Percentiles rank a stretch among this genome's conserved stretches.
Evolutionary conservation across 2,888 invertebrate genomes (phyloP).

Genomic region (Callimorpha dominula): DNA sequence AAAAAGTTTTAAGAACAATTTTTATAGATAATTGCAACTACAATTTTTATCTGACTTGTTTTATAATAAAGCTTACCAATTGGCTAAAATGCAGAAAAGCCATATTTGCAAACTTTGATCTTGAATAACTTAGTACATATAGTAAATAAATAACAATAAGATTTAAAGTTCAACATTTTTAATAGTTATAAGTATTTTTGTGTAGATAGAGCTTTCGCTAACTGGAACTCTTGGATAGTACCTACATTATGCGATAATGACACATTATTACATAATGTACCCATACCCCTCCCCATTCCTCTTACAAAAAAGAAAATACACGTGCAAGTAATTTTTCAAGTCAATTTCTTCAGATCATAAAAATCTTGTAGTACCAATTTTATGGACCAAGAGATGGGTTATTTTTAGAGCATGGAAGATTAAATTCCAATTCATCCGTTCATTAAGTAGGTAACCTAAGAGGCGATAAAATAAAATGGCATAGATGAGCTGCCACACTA

Average conservation of each 20-base stretch:
- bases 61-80: too few species aligned
- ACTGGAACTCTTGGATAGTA: not conserved
- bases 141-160: too few species aligned
- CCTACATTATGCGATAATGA: not conserved
- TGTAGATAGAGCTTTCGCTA: not conserved
- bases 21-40: too few species aligned
- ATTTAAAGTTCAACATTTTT: too few species aligned
- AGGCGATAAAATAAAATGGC: slow-evolving; percentile 21
- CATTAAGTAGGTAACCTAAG: slow-evolving; percentile 9
- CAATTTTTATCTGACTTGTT: too few species aligned
- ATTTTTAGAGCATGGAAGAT: not conserved
- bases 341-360: not conserved
- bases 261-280: not conserved
- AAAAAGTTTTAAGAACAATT: too few species aligned
- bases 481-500: not conserved
- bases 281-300: not conserved
- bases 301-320: not conserved
- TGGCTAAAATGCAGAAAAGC: too few species aligned
- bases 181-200: too few species aligned
- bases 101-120: too few species aligned
- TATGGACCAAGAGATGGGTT: not conserved
- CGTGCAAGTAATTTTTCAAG: not conserved
- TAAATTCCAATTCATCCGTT: slow-evolving; percentile 1
- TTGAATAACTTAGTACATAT: too few species aligned
- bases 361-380: not conserved